phyloP scores from a whole-genome alignment of 2,888 invertebrate species.

The Sphaerophoria taeniata region DNA sequence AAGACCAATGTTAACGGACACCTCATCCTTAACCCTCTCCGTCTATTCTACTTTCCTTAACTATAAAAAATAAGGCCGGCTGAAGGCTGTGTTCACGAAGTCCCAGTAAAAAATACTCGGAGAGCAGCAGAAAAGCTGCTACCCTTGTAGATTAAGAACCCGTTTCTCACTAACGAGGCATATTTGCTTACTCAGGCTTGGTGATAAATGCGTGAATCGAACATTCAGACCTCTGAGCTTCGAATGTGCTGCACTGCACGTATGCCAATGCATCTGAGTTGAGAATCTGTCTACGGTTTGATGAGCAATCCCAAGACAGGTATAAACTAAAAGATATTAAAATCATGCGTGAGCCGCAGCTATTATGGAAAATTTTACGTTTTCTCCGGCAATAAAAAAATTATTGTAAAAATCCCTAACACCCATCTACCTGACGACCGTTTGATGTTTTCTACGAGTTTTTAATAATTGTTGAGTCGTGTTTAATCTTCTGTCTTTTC shows the following conservation, averaged over 20 bases:
- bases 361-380: slow-evolving; percentile 47
- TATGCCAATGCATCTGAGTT: slow-evolving; percentile 26
- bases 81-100: background rate
- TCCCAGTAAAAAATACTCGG: background rate
- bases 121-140: slow-evolving; percentile 26
- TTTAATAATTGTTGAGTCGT: slow-evolving; percentile 38
- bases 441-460: slow-evolving; percentile 27
- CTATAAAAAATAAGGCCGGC: too few relatives aligned
- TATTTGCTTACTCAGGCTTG: slow-evolving; percentile 33
- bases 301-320: background rate
- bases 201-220: background rate
- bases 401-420: background rate
- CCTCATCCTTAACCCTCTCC: too few relatives aligned
- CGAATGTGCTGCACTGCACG: slow-evolving; percentile 54
- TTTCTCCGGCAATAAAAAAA: slow-evolving; percentile 21
- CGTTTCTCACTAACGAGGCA: slow-evolving; percentile 63
- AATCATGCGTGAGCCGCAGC: slow-evolving; percentile 36
- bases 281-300: background rate
- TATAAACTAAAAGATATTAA: slow-evolving; percentile 34
- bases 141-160: slow-evolving; percentile 34
- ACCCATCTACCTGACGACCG: slow-evolving; percentile 51
- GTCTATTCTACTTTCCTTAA: too few relatives aligned
- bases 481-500: slow-evolving; percentile 16
- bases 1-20: too few relatives aligned
- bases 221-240: background rate